Conservation (phyloP, 2,888 invertebrate species). For the Sarcophaga carnaria region DNA sequence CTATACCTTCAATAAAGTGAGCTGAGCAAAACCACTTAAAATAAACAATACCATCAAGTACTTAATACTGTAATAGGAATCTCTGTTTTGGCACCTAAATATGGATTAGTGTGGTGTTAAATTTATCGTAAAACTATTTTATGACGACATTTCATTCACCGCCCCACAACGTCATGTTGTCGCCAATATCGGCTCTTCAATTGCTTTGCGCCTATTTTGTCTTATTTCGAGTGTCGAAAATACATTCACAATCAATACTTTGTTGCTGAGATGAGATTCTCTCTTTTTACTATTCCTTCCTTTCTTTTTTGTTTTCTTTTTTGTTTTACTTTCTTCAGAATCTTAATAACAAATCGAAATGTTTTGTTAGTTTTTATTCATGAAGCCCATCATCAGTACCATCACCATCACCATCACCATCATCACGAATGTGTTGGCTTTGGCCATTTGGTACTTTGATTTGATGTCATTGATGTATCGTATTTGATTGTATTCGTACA, state of each 20-base stretch:
- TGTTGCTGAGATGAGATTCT: no score
- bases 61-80: conserved; percentile 64
- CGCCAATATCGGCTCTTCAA: background rate
- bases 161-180: background rate
- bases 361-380: conserved; percentile 56
- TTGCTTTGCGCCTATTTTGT: background rate
- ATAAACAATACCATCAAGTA: conserved; percentile 61
- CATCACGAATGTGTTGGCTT: background rate
- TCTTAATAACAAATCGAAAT: conserved; percentile 49
- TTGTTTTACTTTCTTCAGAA: background rate
- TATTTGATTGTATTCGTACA: conserved; percentile 8
- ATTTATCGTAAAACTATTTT: conserved; percentile 68
- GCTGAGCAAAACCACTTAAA: conserved; percentile 62
- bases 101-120: conserved; percentile 66
- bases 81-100: conserved; percentile 67
- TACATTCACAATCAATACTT: no score
- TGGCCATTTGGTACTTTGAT: conserved; percentile 21
- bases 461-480: conserved; percentile 11
- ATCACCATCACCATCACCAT: conserved; percentile 21
- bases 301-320: background rate
- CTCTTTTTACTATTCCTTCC: no score
- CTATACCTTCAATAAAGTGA: conserved; percentile 1
- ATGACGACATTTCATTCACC: conserved; percentile 47
- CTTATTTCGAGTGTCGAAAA: no score
- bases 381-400: conserved; percentile 20